Evolutionary conservation across 2,888 invertebrate genomes (phyloP).

Genomic region (Phyllotreta cruciferae): DNA sequence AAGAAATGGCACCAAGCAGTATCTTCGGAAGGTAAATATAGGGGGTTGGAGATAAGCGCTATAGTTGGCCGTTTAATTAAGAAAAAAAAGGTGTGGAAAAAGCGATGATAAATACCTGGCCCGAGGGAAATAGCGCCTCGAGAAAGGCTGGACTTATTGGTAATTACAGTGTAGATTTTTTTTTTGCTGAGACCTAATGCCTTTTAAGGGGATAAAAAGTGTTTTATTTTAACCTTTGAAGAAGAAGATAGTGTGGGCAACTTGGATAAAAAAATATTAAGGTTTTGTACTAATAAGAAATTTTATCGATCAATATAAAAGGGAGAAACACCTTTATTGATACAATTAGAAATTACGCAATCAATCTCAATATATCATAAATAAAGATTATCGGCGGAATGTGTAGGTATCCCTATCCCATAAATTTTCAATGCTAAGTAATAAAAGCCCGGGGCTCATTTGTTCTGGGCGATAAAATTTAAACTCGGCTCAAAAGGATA

Average conservation of each 20-base stretch:
- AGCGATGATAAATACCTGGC: background rate
- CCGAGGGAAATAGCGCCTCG: background rate
- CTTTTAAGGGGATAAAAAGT: background rate
- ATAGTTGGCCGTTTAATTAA: background rate
- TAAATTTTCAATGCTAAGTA: constrained; percentile 14
- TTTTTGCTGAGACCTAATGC: constrained; percentile 3
- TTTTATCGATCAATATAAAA: too few species aligned
- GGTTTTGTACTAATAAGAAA: too few species aligned
- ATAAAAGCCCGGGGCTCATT: constrained; percentile 13
- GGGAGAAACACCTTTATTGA: background rate
- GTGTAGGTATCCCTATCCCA: background rate
- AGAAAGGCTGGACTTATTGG: constrained; percentile 2
- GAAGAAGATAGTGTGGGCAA: background rate
- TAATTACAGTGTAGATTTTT: background rate
- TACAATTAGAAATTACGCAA: too few species aligned
- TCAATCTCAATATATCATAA: too few species aligned
- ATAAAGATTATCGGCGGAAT: too few species aligned
- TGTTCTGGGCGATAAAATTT: constrained; percentile 14
- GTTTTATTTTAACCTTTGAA: background rate
- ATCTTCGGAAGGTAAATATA: too few species aligned
- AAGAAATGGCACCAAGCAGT: background rate
- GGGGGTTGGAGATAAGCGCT: too few species aligned
- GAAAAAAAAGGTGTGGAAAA: constrained; percentile 2
- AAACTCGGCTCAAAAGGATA: constrained; percentile 8
- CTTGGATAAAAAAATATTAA: too few species aligned